Evolutionary conservation across 1,140 invertebrate species (phyloP).

Genomic region (Vanessa tameamea): DNA sequence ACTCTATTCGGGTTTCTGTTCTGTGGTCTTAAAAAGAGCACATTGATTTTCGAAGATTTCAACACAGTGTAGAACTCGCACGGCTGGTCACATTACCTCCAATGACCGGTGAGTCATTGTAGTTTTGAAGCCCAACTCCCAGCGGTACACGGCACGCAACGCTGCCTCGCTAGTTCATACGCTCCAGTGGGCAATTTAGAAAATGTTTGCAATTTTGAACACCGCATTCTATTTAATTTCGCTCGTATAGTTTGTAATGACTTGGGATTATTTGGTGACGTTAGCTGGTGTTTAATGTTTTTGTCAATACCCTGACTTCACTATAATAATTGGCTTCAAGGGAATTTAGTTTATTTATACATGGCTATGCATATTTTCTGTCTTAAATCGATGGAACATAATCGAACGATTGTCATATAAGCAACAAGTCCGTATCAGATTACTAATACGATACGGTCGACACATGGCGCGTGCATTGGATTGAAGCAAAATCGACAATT

Average conservation of each 20-base stretch:
- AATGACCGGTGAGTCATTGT: slow-evolving; percentile 48
- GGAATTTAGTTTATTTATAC: not conserved
- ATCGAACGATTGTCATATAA: slow-evolving; percentile 37
- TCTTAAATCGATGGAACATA: slow-evolving; percentile 23
- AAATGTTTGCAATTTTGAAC: slow-evolving; percentile 49
- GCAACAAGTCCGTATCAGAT: slow-evolving; percentile 60
- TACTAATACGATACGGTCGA: slow-evolving; percentile 60
- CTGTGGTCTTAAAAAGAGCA: not conserved
- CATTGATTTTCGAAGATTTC: slow-evolving; percentile 17
- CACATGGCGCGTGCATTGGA: slow-evolving; percentile 67
- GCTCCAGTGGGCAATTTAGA: slow-evolving; percentile 63
- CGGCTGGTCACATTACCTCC: slow-evolving; percentile 47
- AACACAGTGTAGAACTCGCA: slow-evolving; percentile 9
- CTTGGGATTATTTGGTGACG: slow-evolving; percentile 8
- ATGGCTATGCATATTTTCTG: slow-evolving; percentile 9
- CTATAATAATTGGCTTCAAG: not conserved
- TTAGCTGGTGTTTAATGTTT: not conserved
- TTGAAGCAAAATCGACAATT: slow-evolving; percentile 67
- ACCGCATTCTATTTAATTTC: slow-evolving; percentile 39
- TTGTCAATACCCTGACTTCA: not conserved
- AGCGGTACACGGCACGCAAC: slow-evolving; percentile 54
- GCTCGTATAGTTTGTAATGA: slow-evolving; percentile 12
- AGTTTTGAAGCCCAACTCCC: slow-evolving; percentile 57
- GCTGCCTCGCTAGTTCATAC: slow-evolving; percentile 60
- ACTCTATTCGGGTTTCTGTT: not conserved